Percentiles rank a stretch among this genome's conserved stretches.
Evolutionary conservation across 2,113 vertebrate species (phyloP).

Genomic region (Stomatorhinus ivindoensis): DNA sequence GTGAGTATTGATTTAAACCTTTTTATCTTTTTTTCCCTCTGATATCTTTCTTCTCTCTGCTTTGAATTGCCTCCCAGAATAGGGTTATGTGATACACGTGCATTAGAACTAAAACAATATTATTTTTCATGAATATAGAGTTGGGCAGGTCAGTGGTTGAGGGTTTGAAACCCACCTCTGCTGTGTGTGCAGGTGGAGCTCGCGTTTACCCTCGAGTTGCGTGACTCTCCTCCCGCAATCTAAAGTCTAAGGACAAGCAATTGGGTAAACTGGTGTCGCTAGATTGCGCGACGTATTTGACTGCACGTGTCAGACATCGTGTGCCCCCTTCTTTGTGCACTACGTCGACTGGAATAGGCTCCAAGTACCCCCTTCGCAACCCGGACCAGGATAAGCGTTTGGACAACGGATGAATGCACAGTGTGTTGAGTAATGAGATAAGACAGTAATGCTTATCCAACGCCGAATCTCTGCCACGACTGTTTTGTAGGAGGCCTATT

Average conservation of each 20-base stretch:
- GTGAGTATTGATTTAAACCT: slow-evolving; percentile 9
- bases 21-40: not conserved
- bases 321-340: not conserved
- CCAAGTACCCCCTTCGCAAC: not conserved
- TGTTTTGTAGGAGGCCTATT: not conserved
- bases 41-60: not conserved
- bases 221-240: not conserved
- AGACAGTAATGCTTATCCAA: slow-evolving; percentile 2
- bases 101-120: not conserved
- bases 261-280: not conserved
- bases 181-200: not conserved
- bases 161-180: not conserved
- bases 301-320: not conserved
- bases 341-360: not conserved
- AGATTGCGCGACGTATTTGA: not conserved
- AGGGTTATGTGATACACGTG: not conserved
- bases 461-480: not conserved
- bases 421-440: not conserved
- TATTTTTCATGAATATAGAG: not conserved
- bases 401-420: not conserved
- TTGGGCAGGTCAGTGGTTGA: not conserved
- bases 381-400: not conserved
- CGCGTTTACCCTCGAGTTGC: not conserved
- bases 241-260: not conserved
- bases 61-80: not conserved